Evolutionary conservation across 2,797 vertebrate species (phyloP), one percentile per base, ranked within the genome.

Genomic region (Eidolon dupreanum): DNA sequence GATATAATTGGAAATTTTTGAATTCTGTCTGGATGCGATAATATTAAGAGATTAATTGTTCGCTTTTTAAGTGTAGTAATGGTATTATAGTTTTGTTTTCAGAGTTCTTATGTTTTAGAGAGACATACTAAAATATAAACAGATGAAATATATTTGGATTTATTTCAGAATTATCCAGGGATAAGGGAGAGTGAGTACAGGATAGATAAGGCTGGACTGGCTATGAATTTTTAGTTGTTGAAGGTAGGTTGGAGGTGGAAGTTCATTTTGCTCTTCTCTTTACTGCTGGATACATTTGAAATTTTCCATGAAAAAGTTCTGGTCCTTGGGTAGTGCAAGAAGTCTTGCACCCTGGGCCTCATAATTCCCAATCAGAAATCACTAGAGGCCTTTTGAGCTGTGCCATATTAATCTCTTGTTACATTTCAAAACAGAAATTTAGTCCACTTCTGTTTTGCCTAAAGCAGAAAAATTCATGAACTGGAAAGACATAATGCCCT

Each of bases 361-460:
- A 28, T 36, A 43, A 75, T 57, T 43, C 46, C 87, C 41, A 38
- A 26, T 43, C 73, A 41, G 61, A 94, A 93, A 68, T 88, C 96
- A 61, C 0, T 0, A 38, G 71, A 75, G 65, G 49, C 11, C 2
- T 79, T 94, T 87, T 77, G 73, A 97, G n/a, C 68, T 36, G 41
- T 49, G 59, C 43, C 8, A 20, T 1, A 3, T 73, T 88, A 20
- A 83, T 89, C 46, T 65, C 79, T 53, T 90, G 74, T 92, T 95
- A 74, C n/a, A 92, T 77, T 77, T 92, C 88, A 92, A 86, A 96
- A 93, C 82, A 95, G 55, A 68, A 79, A 97, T 59, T 70, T 36
- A 49, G 49, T 24, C 53, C 3, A 19, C 51, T 85, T 73, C 65
- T 90, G 91, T 95, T 92, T 94, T 92, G 79, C 90, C 84, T 74